These are phyloP conservation scores for Plecotus auritus DNA, from an alignment of 2,113 vertebrate genomes.

Conservation along the genomic window DNA sequence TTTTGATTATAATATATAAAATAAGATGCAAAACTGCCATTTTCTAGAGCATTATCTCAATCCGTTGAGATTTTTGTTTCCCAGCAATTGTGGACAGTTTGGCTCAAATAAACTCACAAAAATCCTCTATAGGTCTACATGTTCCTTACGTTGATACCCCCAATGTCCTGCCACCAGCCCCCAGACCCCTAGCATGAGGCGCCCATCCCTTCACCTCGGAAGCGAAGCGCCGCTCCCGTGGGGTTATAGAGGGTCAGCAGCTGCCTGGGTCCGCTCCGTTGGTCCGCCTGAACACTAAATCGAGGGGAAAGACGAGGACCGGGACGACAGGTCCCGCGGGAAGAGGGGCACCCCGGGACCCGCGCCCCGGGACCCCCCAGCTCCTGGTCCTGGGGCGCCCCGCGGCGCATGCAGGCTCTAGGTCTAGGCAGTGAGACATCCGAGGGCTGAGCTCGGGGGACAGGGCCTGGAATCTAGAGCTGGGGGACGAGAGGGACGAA, in stretches of 20 bases:
- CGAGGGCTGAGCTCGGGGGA: slow-evolving; percentile 77
- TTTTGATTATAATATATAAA: neutral
- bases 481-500: neutral
- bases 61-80: neutral
- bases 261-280: slow-evolving; percentile 74
- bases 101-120: neutral
- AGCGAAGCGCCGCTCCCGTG: slow-evolving; percentile 73
- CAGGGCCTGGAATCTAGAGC: slow-evolving; percentile 79
- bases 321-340: slow-evolving; percentile 54
- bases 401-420: slow-evolving; percentile 74
- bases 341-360: slow-evolving; percentile 33
- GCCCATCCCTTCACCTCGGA: slow-evolving; percentile 72
- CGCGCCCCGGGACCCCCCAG: slow-evolving; percentile 57
- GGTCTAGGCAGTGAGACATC: slow-evolving; percentile 80
- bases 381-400: slow-evolving; percentile 67
- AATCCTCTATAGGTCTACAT: neutral
- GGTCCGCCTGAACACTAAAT: slow-evolving; percentile 77
- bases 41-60: neutral
- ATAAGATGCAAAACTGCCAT: neutral
- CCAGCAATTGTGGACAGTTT: neutral
- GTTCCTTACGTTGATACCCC: neutral
- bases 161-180: neutral
- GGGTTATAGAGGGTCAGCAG: slow-evolving; percentile 81
- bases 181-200: neutral
- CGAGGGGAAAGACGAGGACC: slow-evolving; percentile 77